Evolutionary conservation across 2,888 invertebrate species (phyloP).

Genomic region (Diploptera punctata): DNA sequence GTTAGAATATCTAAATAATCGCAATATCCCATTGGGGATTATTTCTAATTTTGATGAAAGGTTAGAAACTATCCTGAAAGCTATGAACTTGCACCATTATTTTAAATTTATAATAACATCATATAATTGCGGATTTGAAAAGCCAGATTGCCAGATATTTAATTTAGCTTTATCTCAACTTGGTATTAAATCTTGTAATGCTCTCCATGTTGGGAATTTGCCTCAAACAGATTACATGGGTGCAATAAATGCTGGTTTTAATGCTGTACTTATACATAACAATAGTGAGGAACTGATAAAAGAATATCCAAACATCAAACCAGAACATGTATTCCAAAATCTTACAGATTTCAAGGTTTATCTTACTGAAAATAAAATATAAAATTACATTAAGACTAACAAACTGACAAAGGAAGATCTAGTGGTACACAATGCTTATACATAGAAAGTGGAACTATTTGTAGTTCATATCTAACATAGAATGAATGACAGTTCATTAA

Average conservation of each 20-base stretch:
- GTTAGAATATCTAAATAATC: conserved; percentile 44
- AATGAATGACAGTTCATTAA: too few species aligned
- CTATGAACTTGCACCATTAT: conserved; percentile 69
- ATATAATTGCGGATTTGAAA: conserved; percentile 73
- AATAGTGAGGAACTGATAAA: not conserved
- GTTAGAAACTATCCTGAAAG: conserved; percentile 69
- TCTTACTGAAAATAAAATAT: too few species aligned
- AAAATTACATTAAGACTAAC: too few species aligned
- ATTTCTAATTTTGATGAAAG: conserved; percentile 92
- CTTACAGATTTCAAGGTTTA: too few species aligned
- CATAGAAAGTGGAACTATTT: too few species aligned
- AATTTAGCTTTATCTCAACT: conserved; percentile 52
- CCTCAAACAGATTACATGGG: conserved; percentile 77
- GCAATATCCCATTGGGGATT: conserved; percentile 67
- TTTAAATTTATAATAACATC: conserved; percentile 85
- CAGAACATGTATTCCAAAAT: conserved; percentile 2
- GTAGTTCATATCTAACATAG: too few species aligned
- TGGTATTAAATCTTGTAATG: conserved; percentile 61
- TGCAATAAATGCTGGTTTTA: conserved; percentile 78
- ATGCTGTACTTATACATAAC: conserved; percentile 59
- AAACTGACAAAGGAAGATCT: too few species aligned
- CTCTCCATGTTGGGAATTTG: conserved; percentile 85
- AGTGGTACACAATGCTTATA: too few species aligned
- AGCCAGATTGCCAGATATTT: conserved; percentile 80
- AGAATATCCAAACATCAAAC: not conserved